Base-by-base conservation (phyloP, 2,797 vertebrate genomes). In the Arctocebus calabarensis region DNA sequence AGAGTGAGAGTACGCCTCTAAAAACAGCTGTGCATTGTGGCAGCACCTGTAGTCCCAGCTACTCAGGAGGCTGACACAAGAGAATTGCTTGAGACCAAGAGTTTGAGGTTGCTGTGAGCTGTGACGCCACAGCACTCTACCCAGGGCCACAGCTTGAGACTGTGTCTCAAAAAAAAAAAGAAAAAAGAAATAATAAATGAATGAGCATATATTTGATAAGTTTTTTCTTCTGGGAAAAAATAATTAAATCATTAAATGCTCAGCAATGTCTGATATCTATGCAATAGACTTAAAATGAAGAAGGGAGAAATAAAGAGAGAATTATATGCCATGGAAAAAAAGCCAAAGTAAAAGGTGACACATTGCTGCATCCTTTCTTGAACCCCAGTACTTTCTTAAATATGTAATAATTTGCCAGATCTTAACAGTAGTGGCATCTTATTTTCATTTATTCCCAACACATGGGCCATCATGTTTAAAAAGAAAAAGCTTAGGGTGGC, bases 401-500 rank as follows among this genome's bases (percentile, higher is more conserved):
- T 40, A 77, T 10, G 48, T 32, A 90, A 57, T 27, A 61, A 34
- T 79, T 93, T 87, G 34, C 34, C 74, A 92, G 78, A 37, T 77
- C 52, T 84, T 68, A 71, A 40, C 90, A 52, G 48, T 2, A 94
- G 48, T 61, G 59, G 27, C 61, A 48, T 81, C 20, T 37, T 85
- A 8, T 86, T 92, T 84, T 91, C 84, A 92, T 79, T 29, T 66
- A 84, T 73, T 85, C 14, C 59, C 57, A 88, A 84, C 32, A 90
- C 29, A 12, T 20, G 9, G 45, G 9, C 23, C 23, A 40, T n/a
- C 90, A 95, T 77, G 55, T 66, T 62, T 52, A 52, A 16, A 11
- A 64, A 79, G 71, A 62, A 71, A 84, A 87, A 73, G 25, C 37
- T 84, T 82, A 71, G 40, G 40, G 40, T 40, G 40, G 40, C 40